Evolutionary conservation across 2,113 vertebrate genomes (phyloP), one percentile per base, ranked within the genome.

Genomic region (Cinclus cinclus): DNA sequence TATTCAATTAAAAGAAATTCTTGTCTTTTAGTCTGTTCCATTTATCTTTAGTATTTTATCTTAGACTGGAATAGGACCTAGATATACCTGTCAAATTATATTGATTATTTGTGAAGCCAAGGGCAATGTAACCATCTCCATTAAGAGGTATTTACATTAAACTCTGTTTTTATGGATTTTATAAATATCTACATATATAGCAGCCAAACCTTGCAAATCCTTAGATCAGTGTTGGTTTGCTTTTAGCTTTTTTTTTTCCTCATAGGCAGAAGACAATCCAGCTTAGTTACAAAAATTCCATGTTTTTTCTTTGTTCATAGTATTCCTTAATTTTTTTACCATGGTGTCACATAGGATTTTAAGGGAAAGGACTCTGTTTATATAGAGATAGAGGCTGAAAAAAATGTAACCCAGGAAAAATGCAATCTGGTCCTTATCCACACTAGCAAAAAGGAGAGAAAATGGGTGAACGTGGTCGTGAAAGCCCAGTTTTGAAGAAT

Each of bases 161-260:
- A 49, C 6, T 18, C 2, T 33, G 9, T 37, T 78, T 82, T 65
- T 10, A 15, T 78, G 15, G 24, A 28, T 74, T 12, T 9, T 74
- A 30, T 56, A 62, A 56, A 60, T 31, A n/a, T 5, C 9, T 37
- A 41, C 6, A 60, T 3, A 13, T 25, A 33, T 11, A 42, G 5
- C 0, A 0, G 11, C 19, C 44, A 73, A 67, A 53, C 2, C 6
- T 67, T 67, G 5, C 2, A 71, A 70, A 80, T 20, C 17, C 4
- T 20, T 62, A 33, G 1, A 7, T 64, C 8, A 2, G 11, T 37
- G 35, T 37, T 37, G 35, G 35, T 37, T 37, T 37, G 35, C 35
- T 37, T 37, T 37, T 37, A 8, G 35, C 8, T 37, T 8, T 37
- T 37, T 37, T 42, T 42, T 42, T 42, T 42, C 42, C 11, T 47